Evolutionary conservation across 2,113 vertebrate species (phyloP), one percentile per base, ranked within the genome.

Genomic region (Brachyhypopomus gauderio): DNA sequence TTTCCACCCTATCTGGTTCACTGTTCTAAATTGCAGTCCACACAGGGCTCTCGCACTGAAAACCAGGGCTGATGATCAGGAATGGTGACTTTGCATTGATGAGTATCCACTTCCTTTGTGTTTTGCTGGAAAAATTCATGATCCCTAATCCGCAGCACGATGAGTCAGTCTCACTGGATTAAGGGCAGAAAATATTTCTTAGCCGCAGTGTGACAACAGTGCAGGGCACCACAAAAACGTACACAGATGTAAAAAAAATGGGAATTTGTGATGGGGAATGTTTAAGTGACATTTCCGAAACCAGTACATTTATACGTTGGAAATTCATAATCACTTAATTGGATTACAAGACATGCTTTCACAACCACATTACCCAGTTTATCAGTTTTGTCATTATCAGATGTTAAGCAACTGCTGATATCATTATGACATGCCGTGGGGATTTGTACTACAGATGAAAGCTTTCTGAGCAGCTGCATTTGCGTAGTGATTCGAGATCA

Each of bases 111-210:
- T 79, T 75, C 5, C 82, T 90, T 91, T 90, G 84, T 89, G 88
- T 87, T 34, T 1, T 19, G 64, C 72, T 59, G 78, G 62, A 82
- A 30, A 86, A 84, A 88, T 45, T 81, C 80, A 0, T 77, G 56
- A 75, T 66, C 52, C 60, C 70, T 91, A 92, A 93, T 93, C 91
- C 92, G 88, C 85, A 88, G 87, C 85, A 85, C 48, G 77, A 86
- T 91, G 90, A 92, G 84, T 92, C 91, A 92, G 22, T 52, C 27
- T 67, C 34, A 85, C 75, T 90, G 91, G 92, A 91, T 91, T 92
- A 90, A 36, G 8, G 85, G 76, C 85, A 86, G 88, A 89, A 73
- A 45, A 66, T 86, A 89, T 89, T 83, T 79, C 83, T 79, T 80
- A 80, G 83, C 11, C 41, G 25, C 6, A 70, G 52, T 25, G 48